Evolutionary conservation across 2,888 invertebrate species (phyloP), one percentile per base, ranked within the genome.

Genomic region (Andrena bicolor): DNA sequence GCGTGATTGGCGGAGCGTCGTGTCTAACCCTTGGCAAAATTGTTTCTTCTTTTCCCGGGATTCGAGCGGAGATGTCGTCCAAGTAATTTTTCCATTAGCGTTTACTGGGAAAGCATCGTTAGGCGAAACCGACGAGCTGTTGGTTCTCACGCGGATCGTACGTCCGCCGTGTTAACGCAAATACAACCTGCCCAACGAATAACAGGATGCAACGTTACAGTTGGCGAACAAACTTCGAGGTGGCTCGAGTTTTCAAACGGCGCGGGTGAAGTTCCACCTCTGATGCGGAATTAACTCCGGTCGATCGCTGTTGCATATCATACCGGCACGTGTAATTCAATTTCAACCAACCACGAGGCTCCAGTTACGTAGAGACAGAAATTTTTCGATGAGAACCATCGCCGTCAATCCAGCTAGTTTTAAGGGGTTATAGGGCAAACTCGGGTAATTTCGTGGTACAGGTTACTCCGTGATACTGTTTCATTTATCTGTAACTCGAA

Each of bases 221-320:
- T 69, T 69, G 3, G 51, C 49, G 77, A 83, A 82, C 81, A 75
- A 85, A 79, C 63, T 79, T 69, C 41, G 16, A 2, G 5, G 30
- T 3, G 58, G 80, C 70, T 58, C 2, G 49, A 35, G 76, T 76
- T 80, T 70, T 76, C 65, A 65, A 79, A 64, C 64, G 64, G 20
- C n/a, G 20, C 48, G 28, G 10, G 32, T 30, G 28, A 68, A 70
- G 49, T 77, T 65, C 56, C 48, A 10, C 26, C 23, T 53, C 41
- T n/a, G 77, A 71, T 51, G 60, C 32, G 76, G 61, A 66, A 71
- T 80, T 77, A 80, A 77, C 66, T 76, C 53, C 58, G 64, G 65
- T 41, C 64, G 70, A 80, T 80, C 49, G 60, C 56, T 49, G 63
- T 64, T 26, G 35, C 30, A 32, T n/a, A 49, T 69, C 56, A 64